Evolutionary conservation across 2,797 vertebrate species (phyloP).

Genomic region (Ctenopoma multispine): DNA sequence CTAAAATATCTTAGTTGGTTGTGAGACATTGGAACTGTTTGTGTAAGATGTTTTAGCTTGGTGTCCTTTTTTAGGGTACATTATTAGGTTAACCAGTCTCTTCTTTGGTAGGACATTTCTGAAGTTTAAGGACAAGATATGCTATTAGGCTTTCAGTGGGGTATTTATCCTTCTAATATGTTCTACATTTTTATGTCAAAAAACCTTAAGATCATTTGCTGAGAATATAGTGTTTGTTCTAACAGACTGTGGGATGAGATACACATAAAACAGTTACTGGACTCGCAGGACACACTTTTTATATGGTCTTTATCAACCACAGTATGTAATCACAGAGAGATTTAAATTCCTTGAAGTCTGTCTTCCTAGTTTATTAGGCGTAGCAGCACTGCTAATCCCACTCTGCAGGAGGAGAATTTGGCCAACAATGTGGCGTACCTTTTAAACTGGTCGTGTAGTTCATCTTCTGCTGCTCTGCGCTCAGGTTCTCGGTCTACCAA

Average conservation of each 20-base stretch:
- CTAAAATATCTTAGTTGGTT: slow-evolving; percentile 20
- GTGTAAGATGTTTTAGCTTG: slow-evolving; percentile 37
- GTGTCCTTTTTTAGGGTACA: slow-evolving; percentile 25
- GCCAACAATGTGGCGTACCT: not conserved
- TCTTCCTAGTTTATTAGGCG: slow-evolving; percentile 32
- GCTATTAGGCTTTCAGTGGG: slow-evolving; percentile 1
- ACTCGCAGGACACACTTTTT: not conserved
- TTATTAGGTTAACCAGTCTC: not conserved
- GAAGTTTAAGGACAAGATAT: slow-evolving; percentile 5
- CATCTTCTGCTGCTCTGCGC: slow-evolving; percentile 14
- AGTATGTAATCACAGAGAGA: not conserved
- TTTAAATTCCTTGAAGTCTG: slow-evolving; percentile 14
- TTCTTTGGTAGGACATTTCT: slow-evolving; percentile 15
- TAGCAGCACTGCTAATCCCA: slow-evolving; percentile 23
- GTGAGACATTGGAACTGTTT: slow-evolving; percentile 6
- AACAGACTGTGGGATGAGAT: slow-evolving; percentile 4
- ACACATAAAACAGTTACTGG: not conserved
- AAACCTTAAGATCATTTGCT: not conserved
- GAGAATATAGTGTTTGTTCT: not conserved
- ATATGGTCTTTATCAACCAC: not conserved
- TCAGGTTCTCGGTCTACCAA: slow-evolving; percentile 33
- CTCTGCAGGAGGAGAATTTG: not conserved
- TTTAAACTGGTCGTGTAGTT: not conserved
- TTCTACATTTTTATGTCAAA: not conserved
- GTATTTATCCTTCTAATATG: slow-evolving; percentile 1